Conservation (phyloP, 2,888 invertebrate genomes). For the Amitus sp. region DNA sequence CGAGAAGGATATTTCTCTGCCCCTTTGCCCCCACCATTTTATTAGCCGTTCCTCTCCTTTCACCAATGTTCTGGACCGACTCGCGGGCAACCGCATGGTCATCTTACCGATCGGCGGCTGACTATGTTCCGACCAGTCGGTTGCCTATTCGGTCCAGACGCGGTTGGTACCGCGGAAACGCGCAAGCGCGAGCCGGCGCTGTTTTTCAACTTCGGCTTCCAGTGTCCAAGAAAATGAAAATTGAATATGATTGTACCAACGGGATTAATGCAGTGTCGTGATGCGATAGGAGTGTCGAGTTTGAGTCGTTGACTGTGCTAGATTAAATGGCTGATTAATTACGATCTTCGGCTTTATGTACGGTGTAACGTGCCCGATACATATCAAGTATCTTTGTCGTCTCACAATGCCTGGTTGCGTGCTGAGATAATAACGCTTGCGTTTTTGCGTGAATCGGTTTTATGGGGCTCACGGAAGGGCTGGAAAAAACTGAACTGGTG, state of each 20-base stretch:
- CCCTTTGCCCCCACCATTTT: conserved; percentile 31
- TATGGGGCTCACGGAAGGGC: no score
- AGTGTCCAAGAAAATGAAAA: no score
- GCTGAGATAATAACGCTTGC: conserved; percentile 12
- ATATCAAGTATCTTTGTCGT: conserved; percentile 32
- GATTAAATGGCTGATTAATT: conserved; percentile 34
- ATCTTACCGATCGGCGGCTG: conserved; percentile 39
- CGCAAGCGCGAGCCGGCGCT: conserved; percentile 10
- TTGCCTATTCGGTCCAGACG: conserved; percentile 51
- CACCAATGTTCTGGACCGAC: conserved; percentile 36
- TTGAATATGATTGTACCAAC: no score
- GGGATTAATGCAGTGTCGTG: no score
- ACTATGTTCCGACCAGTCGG: conserved; percentile 44
- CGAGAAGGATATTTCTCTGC: conserved; percentile 29
- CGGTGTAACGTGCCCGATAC: conserved; percentile 45
- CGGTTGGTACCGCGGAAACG: conserved; percentile 31
- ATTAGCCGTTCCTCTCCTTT: conserved; percentile 37
- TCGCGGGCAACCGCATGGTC: conserved; percentile 37
- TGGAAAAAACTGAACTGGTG: background rate
- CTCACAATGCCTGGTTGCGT: conserved; percentile 21
- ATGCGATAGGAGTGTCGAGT: no score
- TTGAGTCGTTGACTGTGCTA: background rate
- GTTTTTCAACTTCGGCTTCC: no score
- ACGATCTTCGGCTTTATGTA: conserved; percentile 30
- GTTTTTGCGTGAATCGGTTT: conserved; percentile 1